phyloP scores from a whole-genome alignment of 2,797 vertebrate species.

The Denticeps clupeoides region DNA sequence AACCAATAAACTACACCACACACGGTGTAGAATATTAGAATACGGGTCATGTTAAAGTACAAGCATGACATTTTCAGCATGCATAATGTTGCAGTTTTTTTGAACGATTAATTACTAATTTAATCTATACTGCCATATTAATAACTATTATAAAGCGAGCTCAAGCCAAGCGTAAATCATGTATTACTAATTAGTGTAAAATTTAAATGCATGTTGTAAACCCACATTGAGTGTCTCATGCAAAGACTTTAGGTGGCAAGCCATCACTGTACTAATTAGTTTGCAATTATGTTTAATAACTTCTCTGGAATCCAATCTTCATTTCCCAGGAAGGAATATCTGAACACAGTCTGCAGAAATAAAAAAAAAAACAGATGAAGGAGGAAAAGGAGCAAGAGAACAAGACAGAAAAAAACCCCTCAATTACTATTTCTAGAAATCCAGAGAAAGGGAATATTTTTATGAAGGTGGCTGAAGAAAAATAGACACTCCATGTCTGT shows the following conservation, averaged over 20 bases:
- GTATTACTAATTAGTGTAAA: constrained; percentile 67
- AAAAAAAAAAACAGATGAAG: background rate
- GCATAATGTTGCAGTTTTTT: constrained; percentile 54
- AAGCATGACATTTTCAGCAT: constrained; percentile 42
- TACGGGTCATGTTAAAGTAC: constrained; percentile 33
- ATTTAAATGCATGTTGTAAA: constrained; percentile 71
- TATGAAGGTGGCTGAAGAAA: too few species aligned
- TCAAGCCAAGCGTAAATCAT: constrained; percentile 63
- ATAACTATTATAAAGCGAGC: constrained; percentile 64
- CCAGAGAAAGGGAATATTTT: too few species aligned
- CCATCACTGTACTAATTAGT: constrained; percentile 69
- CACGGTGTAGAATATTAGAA: constrained; percentile 24
- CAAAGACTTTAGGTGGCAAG: constrained; percentile 63
- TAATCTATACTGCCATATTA: constrained; percentile 67
- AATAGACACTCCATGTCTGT: too few species aligned
- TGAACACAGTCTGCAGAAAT: constrained; percentile 18
- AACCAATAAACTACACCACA: too few species aligned
- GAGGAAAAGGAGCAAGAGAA: constrained; percentile 13
- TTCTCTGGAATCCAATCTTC: constrained; percentile 63
- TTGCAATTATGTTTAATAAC: constrained; percentile 74
- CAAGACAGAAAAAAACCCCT: background rate
- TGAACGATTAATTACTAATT: constrained; percentile 64
- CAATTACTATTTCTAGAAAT: background rate
- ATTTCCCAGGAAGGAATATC: constrained; percentile 37
- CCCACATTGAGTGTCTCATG: constrained; percentile 60